Evolutionary conservation across 2,888 invertebrate genomes (phyloP).

Genomic region (Leptinotarsa tumamoca): DNA sequence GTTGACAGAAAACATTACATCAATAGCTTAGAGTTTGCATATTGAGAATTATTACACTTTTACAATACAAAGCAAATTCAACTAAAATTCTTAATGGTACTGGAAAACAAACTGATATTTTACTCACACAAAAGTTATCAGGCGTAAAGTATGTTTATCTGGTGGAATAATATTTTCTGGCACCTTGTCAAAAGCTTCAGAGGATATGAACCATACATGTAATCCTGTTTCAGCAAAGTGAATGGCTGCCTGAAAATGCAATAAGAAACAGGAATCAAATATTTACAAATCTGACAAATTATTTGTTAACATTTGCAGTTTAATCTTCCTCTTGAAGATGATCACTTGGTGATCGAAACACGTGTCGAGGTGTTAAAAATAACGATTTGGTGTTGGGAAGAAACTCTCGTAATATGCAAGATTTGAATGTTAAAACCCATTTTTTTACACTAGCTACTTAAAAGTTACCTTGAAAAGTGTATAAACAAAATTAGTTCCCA

Average conservation of each 20-base stretch:
- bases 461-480: slow-evolving; percentile 47
- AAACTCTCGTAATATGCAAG: too few species aligned
- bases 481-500: slow-evolving; percentile 40
- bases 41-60: background rate
- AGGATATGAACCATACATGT: slow-evolving; percentile 61
- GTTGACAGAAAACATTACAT: too few species aligned
- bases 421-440: too few species aligned
- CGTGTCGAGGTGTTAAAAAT: too few species aligned
- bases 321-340: too few species aligned
- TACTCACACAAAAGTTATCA: slow-evolving; percentile 63
- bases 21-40: slow-evolving; percentile 4
- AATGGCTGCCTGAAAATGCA: slow-evolving; percentile 55
- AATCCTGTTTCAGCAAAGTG: slow-evolving; percentile 60
- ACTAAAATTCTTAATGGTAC: too few species aligned
- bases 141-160: slow-evolving; percentile 57
- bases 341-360: too few species aligned
- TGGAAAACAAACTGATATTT: background rate
- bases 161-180: slow-evolving; percentile 58
- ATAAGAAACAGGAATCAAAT: background rate
- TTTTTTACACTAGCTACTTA: too few species aligned
- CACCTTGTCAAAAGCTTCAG: slow-evolving; percentile 56
- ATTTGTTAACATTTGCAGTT: background rate
- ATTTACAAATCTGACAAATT: slow-evolving; percentile 9
- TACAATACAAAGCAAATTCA: too few species aligned
- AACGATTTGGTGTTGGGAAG: too few species aligned